Evolutionary conservation across 1,140 invertebrate species (phyloP), one percentile per base, ranked within the genome.

Genomic region (Formica selysi): DNA sequence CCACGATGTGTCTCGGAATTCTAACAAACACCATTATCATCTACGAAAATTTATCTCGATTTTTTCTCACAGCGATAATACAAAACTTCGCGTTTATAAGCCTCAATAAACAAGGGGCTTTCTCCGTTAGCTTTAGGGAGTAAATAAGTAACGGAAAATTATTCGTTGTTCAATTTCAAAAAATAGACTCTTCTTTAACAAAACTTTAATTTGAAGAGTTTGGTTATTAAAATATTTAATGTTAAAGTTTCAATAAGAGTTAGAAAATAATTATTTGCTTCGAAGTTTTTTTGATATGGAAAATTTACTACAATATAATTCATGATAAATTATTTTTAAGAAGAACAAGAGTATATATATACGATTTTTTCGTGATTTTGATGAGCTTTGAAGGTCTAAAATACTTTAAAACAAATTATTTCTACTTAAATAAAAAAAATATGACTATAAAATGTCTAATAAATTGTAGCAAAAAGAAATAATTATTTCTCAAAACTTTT

Each of bases 81-180:
- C 0, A 59, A 26, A 8, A 59, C 8, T 59, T 59, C 8, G 22
- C n/a, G n/a, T 22, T 59, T 59, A 6, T 51, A 51, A 51, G n/a
- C 13, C 29, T 74, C 13, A 13, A 16, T 38, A 59, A 74, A 74
- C 38, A 76, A 76, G 13, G 2, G 10, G n/a, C 29, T 70, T 26
- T 32, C 7, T 0, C 22, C 3, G 41, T 64, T 48, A 41, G 5
- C 13, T 38, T 36, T 16, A 19, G 54, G 19, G n/a, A n/a, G 29
- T 65, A 32, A 68, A 67, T 65, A 79, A 51, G 11, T 44, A 65
- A 65, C 41, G 38, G 16, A 44, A 48, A 29, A 76, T 65, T 11
- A 41, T 65, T 48, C 62, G 26, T 51, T 32, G 8, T 36, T 36
- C 44, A 22, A 80, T 41, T 62, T 41, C 38, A 57, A 32, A 29